Conservation (phyloP, 2,113 vertebrate species). For the Zapornia atra region DNA sequence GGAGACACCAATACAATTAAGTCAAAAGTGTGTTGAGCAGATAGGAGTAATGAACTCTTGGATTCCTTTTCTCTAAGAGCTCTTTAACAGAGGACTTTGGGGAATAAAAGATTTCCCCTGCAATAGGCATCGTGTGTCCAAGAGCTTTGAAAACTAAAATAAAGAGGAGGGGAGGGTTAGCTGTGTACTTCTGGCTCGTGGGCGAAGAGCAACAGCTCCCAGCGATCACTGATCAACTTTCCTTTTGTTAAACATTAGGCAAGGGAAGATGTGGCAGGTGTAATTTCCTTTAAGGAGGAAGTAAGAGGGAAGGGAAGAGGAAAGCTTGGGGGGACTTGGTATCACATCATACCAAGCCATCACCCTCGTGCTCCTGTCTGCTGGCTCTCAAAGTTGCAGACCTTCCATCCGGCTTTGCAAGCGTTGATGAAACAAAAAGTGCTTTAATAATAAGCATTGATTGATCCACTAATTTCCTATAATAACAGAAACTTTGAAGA, state of each 20-base stretch:
- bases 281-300: background rate
- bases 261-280: background rate
- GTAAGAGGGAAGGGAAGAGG: background rate
- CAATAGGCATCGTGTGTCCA: background rate
- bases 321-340: background rate
- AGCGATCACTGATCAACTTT: background rate
- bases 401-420: background rate
- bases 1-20: background rate
- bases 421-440: accelerated
- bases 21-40: background rate
- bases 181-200: background rate
- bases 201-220: background rate
- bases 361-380: background rate
- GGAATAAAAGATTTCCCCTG: background rate
- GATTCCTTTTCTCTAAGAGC: conserved; percentile 1
- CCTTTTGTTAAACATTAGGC: background rate
- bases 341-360: accelerated
- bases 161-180: background rate
- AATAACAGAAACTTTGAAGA: conserved; percentile 3
- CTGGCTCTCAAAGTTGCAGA: background rate
- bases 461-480: background rate
- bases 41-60: conserved; percentile 37
- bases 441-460: background rate
- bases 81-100: background rate
- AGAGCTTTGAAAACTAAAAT: background rate